These are phyloP conservation scores for Chunga burmeisteri DNA, from an alignment of 2,113 vertebrate genomes.

Conservation along the genomic window DNA sequence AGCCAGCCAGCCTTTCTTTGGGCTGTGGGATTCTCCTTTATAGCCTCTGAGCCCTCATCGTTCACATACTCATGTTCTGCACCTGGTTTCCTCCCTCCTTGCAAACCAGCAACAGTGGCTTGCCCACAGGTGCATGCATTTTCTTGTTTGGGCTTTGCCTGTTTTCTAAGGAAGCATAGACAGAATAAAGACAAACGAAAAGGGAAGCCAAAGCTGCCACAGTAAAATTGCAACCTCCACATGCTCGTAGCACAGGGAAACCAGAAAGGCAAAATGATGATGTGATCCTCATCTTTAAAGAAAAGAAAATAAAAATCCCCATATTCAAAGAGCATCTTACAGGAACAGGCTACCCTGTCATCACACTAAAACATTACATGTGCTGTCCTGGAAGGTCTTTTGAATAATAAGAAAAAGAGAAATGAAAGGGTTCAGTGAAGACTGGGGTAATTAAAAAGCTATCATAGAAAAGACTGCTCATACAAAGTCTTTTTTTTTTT, in stretches of 20 bases:
- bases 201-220: not conserved
- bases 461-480: not conserved
- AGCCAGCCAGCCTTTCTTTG: not conserved
- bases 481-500: no score
- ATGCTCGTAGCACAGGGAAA: not conserved
- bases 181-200: not conserved
- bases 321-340: not conserved
- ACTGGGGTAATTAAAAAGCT: not conserved
- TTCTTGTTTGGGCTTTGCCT: not conserved
- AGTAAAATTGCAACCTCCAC: not conserved
- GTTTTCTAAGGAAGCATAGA: not conserved
- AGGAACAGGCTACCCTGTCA: not conserved
- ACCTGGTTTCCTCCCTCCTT: not conserved
- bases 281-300: not conserved
- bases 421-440: not conserved
- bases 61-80: not conserved
- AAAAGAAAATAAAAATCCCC: not conserved
- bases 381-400: not conserved
- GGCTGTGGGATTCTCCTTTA: not conserved
- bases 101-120: not conserved
- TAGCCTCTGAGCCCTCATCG: fast-evolving
- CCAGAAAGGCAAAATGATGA: not conserved
- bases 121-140: not conserved
- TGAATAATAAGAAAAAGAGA: not conserved
- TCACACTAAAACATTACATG: not conserved